Evolutionary conservation across 2,888 invertebrate genomes (phyloP), one percentile per base, ranked within the genome.

Genomic region (Metallyticus violacea): DNA sequence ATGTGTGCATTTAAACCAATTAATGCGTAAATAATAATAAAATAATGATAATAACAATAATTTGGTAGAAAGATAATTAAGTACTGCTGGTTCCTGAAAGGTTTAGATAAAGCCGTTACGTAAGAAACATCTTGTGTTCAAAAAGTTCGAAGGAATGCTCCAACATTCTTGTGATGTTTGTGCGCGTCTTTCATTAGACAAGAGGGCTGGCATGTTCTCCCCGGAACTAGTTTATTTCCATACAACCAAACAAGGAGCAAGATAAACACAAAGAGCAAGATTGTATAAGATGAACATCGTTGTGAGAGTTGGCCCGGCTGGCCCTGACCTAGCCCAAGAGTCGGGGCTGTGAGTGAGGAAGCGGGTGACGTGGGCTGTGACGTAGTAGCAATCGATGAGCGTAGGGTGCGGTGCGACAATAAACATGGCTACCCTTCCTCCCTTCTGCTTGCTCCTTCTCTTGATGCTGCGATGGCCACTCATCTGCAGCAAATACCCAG

Each of bases 311-410:
- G 40, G 40, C 15, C 40, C 40, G 40, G 15, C 40, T 77, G 83
- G 77, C 83, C 77, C 26, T 83, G 83, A 83, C 83, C 83, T 83
- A 83, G 26, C 28, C 77, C 83, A 83, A 83, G 40, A 77, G 40
- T 62, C 40, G 40, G 28, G 28, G 77, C 25, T 83, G 83, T 28
- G 76, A 25, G 83, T 76, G 83, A 77, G 83, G 77, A 83, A 83
- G 83, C 22, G 9, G 40, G 40, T 62, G 40, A 62, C 40, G 40
- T 62, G 9, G 22, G 40, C 15, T 62, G 40, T 62, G 40, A 62
- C 40, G 40, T 62, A 62, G 40, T 62, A 62, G 40, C 40, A 62
- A 62, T 62, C 40, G 40, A 62, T 62, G 40, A 62, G 22, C 9
- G 15, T 9, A 62, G 40, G 40, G 40, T 62, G 40, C 40, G 40